Base-by-base conservation (phyloP, 2,888 invertebrate species). In the Halictus quadricinctus region DNA sequence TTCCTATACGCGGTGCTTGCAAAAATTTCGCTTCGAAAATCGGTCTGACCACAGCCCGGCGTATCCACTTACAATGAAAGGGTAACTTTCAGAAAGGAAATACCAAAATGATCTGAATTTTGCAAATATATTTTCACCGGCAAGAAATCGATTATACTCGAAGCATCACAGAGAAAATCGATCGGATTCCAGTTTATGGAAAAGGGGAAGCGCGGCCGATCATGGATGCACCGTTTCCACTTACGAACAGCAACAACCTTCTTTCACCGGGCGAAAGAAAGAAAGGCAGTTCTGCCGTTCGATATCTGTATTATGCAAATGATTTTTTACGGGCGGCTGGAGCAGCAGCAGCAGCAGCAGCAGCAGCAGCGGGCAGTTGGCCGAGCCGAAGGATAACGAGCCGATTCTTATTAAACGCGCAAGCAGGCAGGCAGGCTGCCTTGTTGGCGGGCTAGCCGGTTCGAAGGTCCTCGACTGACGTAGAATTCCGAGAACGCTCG, bases 381-480 rank as follows among this genome's bases (percentile, higher is more conserved):
- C 18, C 18, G 81, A 72, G 72, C 36, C 36, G 21, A 29, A 15
- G 54, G 76, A n/a, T 74, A 83, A 83, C n/a, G 74, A 78, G 78
- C n/a, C 21, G 78, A 82, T 54, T 84, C 48, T 74, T 70, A 78
- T 84, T 83, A 77, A 69, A 73, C 46, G 25, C 60, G 43, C 43
- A 36, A n/a, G 25, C 21, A 29, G 43, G 36, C 46, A 46, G 12
- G 54, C 54, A 54, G 12, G 54, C 54, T 21, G 7, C 29, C 29
- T 64, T 64, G 64, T 64, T 64, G 43, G 41, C n/a, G 36, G 36
- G 10, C 41, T 43, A 41, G 43, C 21, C 69, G 41, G 36, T 46
- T 46, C 66, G 80, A 79, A 76, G 72, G 70, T 76, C 73, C 85
- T 70, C 50, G 12, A 15, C 54, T 70, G 76, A 76, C 81, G 85